A percentile compares a stretch with the other conserved stretches of the same genome.
Conservation (phyloP, 2,888 invertebrate species). For the Hemicrepidius hirtus region DNA sequence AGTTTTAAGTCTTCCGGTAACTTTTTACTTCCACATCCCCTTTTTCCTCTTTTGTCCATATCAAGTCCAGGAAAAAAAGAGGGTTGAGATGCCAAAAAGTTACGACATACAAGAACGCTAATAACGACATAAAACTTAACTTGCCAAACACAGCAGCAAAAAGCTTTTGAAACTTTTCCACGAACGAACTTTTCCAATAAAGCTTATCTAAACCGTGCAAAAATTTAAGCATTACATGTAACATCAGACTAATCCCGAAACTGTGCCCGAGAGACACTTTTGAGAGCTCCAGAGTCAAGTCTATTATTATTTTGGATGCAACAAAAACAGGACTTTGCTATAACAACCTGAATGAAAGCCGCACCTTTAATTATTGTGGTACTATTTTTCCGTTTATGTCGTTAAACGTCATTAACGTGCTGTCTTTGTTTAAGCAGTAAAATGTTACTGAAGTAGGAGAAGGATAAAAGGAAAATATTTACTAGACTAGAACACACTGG, state of each 20-base stretch:
- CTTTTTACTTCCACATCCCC: background rate
- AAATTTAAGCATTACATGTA: slow-evolving; percentile 23
- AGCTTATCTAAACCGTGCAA: slow-evolving; percentile 17
- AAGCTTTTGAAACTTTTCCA: background rate
- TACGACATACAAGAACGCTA: slow-evolving; percentile 8
- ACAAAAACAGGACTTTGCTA: background rate
- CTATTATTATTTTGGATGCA: slow-evolving; percentile 10
- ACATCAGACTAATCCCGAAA: background rate
- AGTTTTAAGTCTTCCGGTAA: background rate
- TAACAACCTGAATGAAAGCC: slow-evolving; percentile 10
- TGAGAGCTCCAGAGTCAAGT: background rate
- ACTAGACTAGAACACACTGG: background rate
- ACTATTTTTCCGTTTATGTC: background rate
- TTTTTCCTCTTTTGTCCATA: background rate
- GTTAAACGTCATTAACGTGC: too few relatives aligned
- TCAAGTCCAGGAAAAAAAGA: background rate
- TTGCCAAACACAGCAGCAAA: background rate
- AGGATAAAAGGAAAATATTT: background rate
- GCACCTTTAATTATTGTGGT: slow-evolving; percentile 15
- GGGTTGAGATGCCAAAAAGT: background rate
- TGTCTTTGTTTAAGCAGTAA: too few relatives aligned
- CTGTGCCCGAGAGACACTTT: background rate
- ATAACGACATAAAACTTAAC: slow-evolving; percentile 9
- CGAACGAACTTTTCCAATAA: slow-evolving; percentile 13
- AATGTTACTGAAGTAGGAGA: background rate